Evolutionary conservation across 2,888 invertebrate species (phyloP).

Genomic region (Tigriopus californicus): DNA sequence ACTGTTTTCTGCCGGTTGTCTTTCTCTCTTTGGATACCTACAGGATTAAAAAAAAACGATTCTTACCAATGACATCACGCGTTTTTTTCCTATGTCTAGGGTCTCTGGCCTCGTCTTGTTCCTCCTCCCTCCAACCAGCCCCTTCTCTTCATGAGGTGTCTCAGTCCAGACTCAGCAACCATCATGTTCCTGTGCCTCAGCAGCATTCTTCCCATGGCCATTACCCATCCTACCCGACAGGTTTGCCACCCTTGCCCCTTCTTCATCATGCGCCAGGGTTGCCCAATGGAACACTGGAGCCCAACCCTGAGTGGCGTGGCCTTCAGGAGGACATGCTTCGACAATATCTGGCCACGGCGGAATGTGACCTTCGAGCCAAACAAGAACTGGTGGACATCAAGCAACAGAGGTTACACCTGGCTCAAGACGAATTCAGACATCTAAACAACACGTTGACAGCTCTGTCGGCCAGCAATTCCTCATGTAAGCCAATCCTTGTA

Average conservation of each 20-base stretch:
- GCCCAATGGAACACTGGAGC: slow-evolving; percentile 39
- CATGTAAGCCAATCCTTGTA: slow-evolving; percentile 46
- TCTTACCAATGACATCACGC: too few species aligned
- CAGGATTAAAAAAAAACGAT: too few species aligned
- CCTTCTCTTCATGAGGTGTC: too few species aligned
- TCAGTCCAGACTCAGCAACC: too few species aligned
- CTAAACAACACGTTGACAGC: slow-evolving; percentile 65
- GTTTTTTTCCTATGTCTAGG: too few species aligned
- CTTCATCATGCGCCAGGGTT: background rate
- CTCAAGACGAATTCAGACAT: slow-evolving; percentile 88
- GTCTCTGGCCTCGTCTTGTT: too few species aligned
- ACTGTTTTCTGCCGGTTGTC: too few species aligned
- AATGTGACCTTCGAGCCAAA: slow-evolving; percentile 88
- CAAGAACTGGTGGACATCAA: slow-evolving; percentile 91
- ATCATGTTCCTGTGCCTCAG: background rate
- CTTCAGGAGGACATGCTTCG: slow-evolving; percentile 92
- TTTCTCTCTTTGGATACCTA: too few species aligned
- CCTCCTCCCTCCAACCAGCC: too few species aligned
- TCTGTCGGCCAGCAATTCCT: slow-evolving; percentile 69
- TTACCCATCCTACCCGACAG: too few species aligned
- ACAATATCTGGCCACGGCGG: slow-evolving; percentile 85
- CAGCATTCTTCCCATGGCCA: background rate
- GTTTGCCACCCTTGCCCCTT: background rate
- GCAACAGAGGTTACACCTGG: slow-evolving; percentile 74
- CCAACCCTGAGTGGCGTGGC: slow-evolving; percentile 84